A percentile compares a stretch with the other conserved stretches of the same genome.
Evolutionary conservation across 1,140 invertebrate genomes (phyloP).

Genomic region (Periplaneta americana): DNA sequence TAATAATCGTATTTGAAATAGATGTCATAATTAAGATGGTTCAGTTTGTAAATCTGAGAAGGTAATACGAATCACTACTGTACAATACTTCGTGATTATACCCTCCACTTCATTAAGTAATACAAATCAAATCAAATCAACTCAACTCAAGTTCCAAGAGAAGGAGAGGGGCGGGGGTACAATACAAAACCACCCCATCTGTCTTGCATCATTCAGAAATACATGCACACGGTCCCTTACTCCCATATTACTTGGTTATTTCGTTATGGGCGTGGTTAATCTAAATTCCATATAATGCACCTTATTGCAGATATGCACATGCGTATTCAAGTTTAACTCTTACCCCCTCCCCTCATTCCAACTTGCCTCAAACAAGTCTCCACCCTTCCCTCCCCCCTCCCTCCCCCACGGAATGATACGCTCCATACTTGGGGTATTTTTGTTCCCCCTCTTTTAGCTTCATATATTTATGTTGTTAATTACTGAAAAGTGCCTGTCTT

Average conservation of each 20-base stretch:
- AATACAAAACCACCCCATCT: not conserved
- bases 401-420: not conserved
- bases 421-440: not conserved
- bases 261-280: not conserved
- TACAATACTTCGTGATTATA: too few species aligned
- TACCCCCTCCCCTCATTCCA: not conserved
- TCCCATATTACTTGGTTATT: not conserved
- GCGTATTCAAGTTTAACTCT: not conserved
- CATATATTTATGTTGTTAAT: not conserved
- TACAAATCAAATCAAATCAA: too few species aligned
- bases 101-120: too few species aligned
- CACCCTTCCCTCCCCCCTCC: not conserved
- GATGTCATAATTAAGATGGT: too few species aligned
- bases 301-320: not conserved
- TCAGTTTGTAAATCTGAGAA: too few species aligned
- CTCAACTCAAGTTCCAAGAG: too few species aligned
- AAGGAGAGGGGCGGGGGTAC: too few species aligned
- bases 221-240: not conserved
- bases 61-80: too few species aligned
- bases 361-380: not conserved
- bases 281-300: not conserved
- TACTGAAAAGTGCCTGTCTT: not conserved
- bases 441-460: not conserved
- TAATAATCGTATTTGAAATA: too few species aligned
- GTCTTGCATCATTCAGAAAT: not conserved